Percentiles rank a stretch among this genome's conserved stretches.
Conservation (phyloP, 2,113 vertebrate genomes). For the Struthio camelus region DNA sequence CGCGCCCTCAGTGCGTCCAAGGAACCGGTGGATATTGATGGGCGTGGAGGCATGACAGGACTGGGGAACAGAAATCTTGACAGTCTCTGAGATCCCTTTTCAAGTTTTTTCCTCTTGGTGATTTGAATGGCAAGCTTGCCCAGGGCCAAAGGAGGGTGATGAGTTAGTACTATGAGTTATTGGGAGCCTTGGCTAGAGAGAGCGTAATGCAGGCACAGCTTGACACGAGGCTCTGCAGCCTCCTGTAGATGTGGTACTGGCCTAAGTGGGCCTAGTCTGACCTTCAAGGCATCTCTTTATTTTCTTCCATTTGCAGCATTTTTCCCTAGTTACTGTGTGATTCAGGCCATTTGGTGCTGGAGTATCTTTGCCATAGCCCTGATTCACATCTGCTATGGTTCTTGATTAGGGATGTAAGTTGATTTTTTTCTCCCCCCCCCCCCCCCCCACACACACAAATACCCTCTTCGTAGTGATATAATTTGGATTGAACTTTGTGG, state of each 20-base stretch:
- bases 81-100: background rate
- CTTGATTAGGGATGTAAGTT: background rate
- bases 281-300: background rate
- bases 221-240: background rate
- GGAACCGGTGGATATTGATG: background rate
- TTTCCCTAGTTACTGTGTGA: background rate
- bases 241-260: background rate
- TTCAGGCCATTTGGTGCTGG: background rate
- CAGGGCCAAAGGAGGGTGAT: background rate
- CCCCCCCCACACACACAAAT: background rate
- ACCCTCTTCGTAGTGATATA: background rate
- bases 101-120: background rate
- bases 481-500: background rate
- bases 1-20: accelerated
- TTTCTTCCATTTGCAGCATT: background rate
- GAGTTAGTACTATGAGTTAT: background rate
- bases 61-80: background rate
- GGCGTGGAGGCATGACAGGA: background rate
- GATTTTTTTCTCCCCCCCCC: too few species aligned
- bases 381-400: background rate
- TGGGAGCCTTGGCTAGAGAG: accelerated
- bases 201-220: background rate
- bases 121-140: background rate
- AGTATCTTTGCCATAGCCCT: background rate
- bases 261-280: background rate